A percentile compares a stretch with the other conserved stretches of the same genome.
These are phyloP conservation scores for Sula dactylatra DNA, from an alignment of 2,113 vertebrate genomes.

Conservation along the genomic window DNA sequence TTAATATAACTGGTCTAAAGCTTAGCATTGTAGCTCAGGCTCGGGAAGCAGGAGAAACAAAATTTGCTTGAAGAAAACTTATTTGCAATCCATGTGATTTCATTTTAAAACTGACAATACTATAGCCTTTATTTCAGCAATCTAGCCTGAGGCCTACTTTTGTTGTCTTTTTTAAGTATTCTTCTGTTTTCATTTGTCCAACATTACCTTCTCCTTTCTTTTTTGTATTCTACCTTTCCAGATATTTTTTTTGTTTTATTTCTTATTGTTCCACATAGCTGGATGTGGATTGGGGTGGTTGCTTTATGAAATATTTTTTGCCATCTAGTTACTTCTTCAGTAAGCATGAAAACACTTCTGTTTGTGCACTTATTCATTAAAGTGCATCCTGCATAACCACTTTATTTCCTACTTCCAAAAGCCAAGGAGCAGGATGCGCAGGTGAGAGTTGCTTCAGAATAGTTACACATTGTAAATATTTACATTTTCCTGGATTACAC, in stretches of 20 bases:
- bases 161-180: background rate
- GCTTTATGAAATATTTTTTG: background rate
- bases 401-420: background rate
- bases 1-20: background rate
- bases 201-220: background rate
- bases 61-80: background rate
- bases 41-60: background rate
- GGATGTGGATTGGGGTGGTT: background rate
- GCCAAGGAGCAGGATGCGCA: background rate
- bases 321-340: background rate
- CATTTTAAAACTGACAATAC: background rate
- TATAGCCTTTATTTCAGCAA: background rate
- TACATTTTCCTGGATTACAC: background rate
- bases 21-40: background rate
- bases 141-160: accelerated
- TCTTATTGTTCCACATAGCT: background rate
- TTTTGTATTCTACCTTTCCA: background rate
- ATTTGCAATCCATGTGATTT: background rate
- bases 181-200: background rate
- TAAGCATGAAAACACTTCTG: background rate
- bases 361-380: background rate
- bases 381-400: background rate
- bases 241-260: background rate
- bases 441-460: background rate
- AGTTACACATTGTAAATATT: background rate